Base-by-base conservation (phyloP, 1,140 invertebrate species). In the Ostrea denselamellosa region DNA sequence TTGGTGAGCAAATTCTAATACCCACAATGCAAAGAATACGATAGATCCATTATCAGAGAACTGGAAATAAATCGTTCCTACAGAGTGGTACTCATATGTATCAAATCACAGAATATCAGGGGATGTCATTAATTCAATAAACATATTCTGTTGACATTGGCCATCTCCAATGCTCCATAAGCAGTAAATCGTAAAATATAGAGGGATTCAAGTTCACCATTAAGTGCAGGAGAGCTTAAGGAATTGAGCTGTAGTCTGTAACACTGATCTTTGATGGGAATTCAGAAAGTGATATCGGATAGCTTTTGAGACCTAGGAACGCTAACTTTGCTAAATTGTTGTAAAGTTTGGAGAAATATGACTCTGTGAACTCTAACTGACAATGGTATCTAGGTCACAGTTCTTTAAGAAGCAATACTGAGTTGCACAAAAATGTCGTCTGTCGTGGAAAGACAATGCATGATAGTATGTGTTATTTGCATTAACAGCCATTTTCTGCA, bases 41-140 rank as follows among this genome's bases (percentile, higher is more conserved):
- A 5, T 0, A 9, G 25, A 77, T 77, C 28, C 68, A 77, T 12
- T 2, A 3, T 14, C 28, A 28, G 9, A 28, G 25, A 77, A 77
- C 25, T 17, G 22, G 68, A 62, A 34, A 34, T 34, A 77, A 77
- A 77, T 28, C 25, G 68, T 25, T 77, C 58, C 28, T 28, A 12
- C 28, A 25, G 68, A 77, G 25, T 77, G 68, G 12, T 34, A 77
- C 68, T 77, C 28, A 34, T 28, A 34, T 77, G 68, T 28, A 34
- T 77, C 28, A 77, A 77, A 77, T 77, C 8, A 77, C 10, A 77
- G 22, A 77, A 77, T 77, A 44, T 77, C 68, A 22, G 28, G 68
- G 68, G 68, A 77, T 77, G 68, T 77, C 68, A 34, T 34, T 77
- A 77, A 77, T 77, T 77, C 68, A 28, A 28, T 25, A 77, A 77